Percentiles rank a stretch among this genome's conserved stretches.
phyloP scores from a whole-genome alignment of 2,797 vertebrate genomes.

The Acrocephalus scirpaceus region DNA sequence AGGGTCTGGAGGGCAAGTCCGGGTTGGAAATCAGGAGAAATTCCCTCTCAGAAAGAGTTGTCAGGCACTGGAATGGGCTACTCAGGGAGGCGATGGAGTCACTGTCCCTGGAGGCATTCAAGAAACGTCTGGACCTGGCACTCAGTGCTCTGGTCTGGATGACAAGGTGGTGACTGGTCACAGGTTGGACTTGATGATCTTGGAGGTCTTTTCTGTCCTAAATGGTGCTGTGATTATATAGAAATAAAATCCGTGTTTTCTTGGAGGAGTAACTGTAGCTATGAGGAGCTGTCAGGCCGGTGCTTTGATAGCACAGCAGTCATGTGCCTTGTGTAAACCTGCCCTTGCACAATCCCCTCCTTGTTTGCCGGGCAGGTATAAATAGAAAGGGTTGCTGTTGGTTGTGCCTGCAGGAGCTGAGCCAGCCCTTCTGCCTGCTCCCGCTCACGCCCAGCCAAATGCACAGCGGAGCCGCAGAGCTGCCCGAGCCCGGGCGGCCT shows the following conservation, averaged over 20 bases:
- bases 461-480: background rate
- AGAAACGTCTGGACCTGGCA: rapidly evolving
- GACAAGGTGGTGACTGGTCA: background rate
- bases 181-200: background rate
- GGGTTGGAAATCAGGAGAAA: background rate
- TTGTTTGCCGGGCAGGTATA: background rate
- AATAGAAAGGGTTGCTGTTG: conserved; percentile 8
- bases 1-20: background rate
- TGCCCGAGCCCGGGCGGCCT: rapidly evolving
- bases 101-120: background rate
- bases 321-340: background rate
- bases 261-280: background rate
- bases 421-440: background rate
- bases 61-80: background rate
- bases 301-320: background rate
- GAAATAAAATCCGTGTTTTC: background rate
- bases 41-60: background rate
- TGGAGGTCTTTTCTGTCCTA: background rate
- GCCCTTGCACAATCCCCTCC: background rate
- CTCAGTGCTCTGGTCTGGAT: background rate
- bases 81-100: background rate
- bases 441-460: rapidly evolving
- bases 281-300: rapidly evolving
- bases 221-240: too few relatives aligned
- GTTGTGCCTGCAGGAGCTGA: background rate